Base-by-base conservation (phyloP, 2,888 invertebrate species). In the Diaperis boleti region DNA sequence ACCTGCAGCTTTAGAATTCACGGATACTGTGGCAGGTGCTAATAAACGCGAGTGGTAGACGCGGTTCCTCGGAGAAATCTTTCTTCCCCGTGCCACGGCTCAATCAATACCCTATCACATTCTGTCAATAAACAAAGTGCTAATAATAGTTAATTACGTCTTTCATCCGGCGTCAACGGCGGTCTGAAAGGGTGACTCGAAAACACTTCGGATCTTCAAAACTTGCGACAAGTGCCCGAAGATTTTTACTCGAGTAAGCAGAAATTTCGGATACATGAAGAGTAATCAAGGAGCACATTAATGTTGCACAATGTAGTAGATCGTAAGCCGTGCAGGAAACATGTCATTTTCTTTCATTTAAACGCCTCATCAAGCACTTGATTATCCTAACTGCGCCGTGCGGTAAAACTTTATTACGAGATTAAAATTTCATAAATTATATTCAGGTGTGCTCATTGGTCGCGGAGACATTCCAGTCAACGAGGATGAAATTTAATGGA, bases 1-100 rank as follows among this genome's bases (percentile, higher is more conserved):
- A 49, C 49, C 35, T 49, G 49, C 35, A 49, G 49, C 49, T 33
- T 33, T 33, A 18, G 5, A 49, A 35, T 35, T 49, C 35, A 49
- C 47, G 26, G 26, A 26, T 8, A 26, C 26, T 26, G 26, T 26
- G 26, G 6, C 26, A 26, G 26, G 26, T 26, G 26, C 6, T 26
- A 26, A 26, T 26, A 26, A n/a, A n/a, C n/a, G n/a, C n/a, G n/a
- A n/a, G n/a, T n/a, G n/a, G n/a, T n/a, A n/a, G n/a, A n/a, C n/a
- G n/a, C n/a, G n/a, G n/a, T n/a, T n/a, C n/a, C n/a, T 26, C 7
- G 7, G 7, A 26, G 7, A 26, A 7, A 6, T 26, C 26, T 5
- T 26, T 20, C 3, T 5, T 26, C 26, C n/a, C 26, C 8, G 3
- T 20, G 6, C 20, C 20, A 20, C n/a, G n/a, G n/a, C n/a, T n/a